Evolutionary conservation across 2,113 vertebrate species (phyloP).

Genomic region (Gopherus evgoodei): DNA sequence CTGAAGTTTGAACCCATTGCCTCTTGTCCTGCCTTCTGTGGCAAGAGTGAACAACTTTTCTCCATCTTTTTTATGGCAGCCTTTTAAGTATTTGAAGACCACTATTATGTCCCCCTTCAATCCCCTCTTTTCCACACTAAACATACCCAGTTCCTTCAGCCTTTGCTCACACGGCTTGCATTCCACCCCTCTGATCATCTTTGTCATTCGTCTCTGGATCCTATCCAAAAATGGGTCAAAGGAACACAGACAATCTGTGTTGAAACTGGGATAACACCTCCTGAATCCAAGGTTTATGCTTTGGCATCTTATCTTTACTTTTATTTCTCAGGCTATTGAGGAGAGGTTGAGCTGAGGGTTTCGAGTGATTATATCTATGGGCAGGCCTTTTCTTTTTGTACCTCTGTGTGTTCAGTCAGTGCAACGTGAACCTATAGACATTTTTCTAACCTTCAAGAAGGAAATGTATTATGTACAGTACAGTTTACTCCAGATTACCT

Average conservation of each 20-base stretch:
- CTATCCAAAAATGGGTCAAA: neutral
- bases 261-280: neutral
- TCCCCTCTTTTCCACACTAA: neutral
- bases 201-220: neutral
- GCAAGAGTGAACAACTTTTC: neutral
- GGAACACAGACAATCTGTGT: neutral
- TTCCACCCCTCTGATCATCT: neutral
- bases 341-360: too few species aligned
- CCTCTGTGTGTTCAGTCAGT: neutral
- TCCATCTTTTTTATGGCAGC: neutral
- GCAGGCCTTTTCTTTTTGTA: neutral
- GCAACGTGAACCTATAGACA: neutral
- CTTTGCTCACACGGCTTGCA: neutral
- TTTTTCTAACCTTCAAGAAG: neutral
- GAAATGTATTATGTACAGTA: neutral
- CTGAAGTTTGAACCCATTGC: neutral
- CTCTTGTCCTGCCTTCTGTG: neutral
- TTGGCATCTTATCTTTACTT: neutral
- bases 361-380: too few species aligned
- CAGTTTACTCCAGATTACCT: too few species aligned
- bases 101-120: neutral
- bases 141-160: neutral
- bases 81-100: neutral
- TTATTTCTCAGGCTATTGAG: too few species aligned
- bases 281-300: too few species aligned